Conservation (phyloP, 2,113 vertebrate species). For the Petrocephalus microphthalmus region DNA sequence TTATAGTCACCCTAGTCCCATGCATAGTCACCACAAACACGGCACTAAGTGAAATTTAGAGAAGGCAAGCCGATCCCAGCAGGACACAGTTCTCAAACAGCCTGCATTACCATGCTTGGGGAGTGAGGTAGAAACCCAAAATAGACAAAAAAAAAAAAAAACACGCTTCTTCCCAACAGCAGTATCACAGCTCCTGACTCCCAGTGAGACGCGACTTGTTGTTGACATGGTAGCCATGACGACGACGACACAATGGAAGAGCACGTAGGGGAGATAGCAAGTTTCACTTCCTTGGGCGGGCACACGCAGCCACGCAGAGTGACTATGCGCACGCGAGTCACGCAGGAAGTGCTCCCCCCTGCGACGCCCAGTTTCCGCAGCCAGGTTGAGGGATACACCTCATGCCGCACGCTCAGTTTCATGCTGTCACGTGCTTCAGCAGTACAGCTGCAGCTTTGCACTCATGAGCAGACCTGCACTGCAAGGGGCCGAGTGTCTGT, state of each 20-base stretch:
- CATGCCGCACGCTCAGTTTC: neutral
- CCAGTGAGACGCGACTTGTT: constrained; percentile 17
- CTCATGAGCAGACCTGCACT: neutral
- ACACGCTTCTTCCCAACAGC: neutral
- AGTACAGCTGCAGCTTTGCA: neutral
- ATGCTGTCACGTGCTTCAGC: neutral
- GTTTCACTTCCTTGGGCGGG: constrained; percentile 40
- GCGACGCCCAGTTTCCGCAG: neutral
- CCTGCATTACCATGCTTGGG: constrained; percentile 33
- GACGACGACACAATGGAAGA: constrained; percentile 21
- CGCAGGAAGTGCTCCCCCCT: neutral
- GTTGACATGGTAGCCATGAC: constrained; percentile 45
- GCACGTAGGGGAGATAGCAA: constrained; percentile 21
- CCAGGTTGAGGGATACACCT: neutral
- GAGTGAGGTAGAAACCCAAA: constrained; percentile 49
- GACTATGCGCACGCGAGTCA: neutral
- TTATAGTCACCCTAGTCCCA: neutral
- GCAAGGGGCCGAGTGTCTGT: neutral
- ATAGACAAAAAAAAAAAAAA: constrained; percentile 41
- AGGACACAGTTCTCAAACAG: neutral
- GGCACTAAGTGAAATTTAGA: neutral
- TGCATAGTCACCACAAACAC: neutral
- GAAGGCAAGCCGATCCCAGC: neutral
- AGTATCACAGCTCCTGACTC: neutral
- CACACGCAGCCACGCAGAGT: neutral